These are phyloP conservation scores for Emydoidea blandingii DNA, from an alignment of 2,797 vertebrate genomes.

Conservation along the genomic window DNA sequence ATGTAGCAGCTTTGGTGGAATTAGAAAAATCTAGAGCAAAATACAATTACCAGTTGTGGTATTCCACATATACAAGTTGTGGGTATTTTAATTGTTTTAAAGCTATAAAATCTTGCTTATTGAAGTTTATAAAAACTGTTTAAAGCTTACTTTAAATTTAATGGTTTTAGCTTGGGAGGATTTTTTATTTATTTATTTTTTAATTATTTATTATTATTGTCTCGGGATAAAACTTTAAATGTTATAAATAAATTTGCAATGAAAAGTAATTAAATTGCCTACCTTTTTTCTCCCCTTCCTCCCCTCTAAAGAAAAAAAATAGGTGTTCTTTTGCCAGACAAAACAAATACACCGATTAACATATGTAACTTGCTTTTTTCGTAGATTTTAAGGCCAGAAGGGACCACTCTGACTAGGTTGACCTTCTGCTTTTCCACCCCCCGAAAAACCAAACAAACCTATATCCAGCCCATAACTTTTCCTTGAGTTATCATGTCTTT, in stretches of 20 bases:
- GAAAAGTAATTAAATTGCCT: neutral
- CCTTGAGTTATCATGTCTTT: neutral
- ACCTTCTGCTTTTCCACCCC: neutral
- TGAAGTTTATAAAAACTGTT: neutral
- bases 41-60: neutral
- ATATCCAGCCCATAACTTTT: neutral
- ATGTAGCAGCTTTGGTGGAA: neutral
- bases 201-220: no score
- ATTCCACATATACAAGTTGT: neutral
- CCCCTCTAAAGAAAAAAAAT: neutral
- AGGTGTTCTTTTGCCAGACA: no score
- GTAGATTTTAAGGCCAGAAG: neutral
- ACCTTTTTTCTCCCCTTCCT: neutral
- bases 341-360: neutral
- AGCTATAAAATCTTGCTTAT: neutral
- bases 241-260: neutral
- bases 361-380: neutral
- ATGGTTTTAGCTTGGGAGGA: neutral
- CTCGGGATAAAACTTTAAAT: neutral
- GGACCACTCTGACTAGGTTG: neutral
- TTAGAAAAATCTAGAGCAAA: neutral
- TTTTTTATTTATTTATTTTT: neutral
- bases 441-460: fast-evolving
- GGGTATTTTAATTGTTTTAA: neutral
- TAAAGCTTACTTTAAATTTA: neutral